phyloP scores from a whole-genome alignment of 2,888 invertebrate genomes.

The Sepioteuthis lessoniana region DNA sequence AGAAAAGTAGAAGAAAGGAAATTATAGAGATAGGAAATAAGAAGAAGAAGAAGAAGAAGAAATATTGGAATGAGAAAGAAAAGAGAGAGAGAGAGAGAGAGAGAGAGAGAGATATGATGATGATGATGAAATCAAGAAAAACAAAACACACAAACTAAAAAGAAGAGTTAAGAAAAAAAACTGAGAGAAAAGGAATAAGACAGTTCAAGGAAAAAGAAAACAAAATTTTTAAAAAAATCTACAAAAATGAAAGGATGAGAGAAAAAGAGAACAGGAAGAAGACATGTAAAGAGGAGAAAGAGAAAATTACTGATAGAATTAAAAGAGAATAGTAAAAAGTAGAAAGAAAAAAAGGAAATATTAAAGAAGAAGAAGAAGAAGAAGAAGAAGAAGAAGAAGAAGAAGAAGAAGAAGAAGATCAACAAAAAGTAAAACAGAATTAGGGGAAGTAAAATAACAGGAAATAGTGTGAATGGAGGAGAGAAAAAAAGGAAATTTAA shows the following conservation, averaged over 20 bases:
- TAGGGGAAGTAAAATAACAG: too few relatives aligned
- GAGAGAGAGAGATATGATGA: not conserved
- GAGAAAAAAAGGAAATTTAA: not conserved
- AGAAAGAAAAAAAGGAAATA: too few relatives aligned
- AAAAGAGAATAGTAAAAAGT: not conserved
- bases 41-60: not conserved
- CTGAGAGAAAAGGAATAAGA: not conserved
- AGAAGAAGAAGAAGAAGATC: not conserved
- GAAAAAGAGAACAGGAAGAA: not conserved
- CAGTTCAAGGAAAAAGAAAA: not conserved
- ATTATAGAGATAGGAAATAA: not conserved
- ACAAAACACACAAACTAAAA: too few relatives aligned
- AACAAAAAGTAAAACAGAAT: not conserved
- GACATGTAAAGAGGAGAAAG: too few relatives aligned
- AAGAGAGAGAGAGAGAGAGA: not conserved
- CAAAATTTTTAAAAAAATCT: not conserved
- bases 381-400: not conserved
- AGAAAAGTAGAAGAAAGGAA: not conserved
- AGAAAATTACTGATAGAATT: not conserved
- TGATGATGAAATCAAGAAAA: too few relatives aligned
- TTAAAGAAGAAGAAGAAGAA: not conserved
- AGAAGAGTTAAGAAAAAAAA: not conserved
- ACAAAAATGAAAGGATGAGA: not conserved
- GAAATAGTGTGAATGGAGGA: not conserved
- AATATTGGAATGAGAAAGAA: too few relatives aligned